Base-by-base conservation (phyloP, 1,140 invertebrate genomes). In the Trachymyrmex septentrionalis region DNA sequence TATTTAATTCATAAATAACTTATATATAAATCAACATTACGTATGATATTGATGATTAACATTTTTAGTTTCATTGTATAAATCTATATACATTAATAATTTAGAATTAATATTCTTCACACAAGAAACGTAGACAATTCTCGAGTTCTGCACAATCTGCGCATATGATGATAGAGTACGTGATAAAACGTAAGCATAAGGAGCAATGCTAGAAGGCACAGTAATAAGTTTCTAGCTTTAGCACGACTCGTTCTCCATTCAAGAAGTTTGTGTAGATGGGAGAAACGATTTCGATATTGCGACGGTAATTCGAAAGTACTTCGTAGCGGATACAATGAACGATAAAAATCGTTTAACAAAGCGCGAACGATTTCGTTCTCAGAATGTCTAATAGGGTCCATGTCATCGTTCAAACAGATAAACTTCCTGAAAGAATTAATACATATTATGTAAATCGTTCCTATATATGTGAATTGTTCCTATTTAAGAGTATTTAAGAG, bases 351-450 rank as follows among this genome's bases (percentile, higher is more conserved):
- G 81, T 96, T 96, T 1, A 98, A 93, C 6, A 98, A 94, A 44
- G 97, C 96, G 75, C 96, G 96, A 6, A 98, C 96, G 73, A 97
- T 94, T 90, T 97, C 96, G 91, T 97, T 97, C 63, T 97, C 97
- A 4, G 96, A 95, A 38, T 92, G 93, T 21, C 96, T 95, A 6
- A 92, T 92, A 38, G 97, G 96, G 89, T 98, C 97, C 93, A 98
- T 96, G 91, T 98, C 97, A 85, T 98, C 98, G 94, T 98, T 98
- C n/a, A 98, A 95, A 93, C 98, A 98, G 67, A 98, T 96, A 92
- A 98, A 98, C 94, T 98, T 98, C 89, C 97, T 97, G 91, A 87
- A 96, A 96, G 2, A 59, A 71, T 71, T 64, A 21, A 78, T 66
- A 10, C 3, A 55, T 9, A 76, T 80, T 30, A 63, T 63, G 12